A percentile compares a stretch with the other conserved stretches of the same genome.
Conservation (phyloP, 2,888 invertebrate genomes). For the Caenorhabditis imperialis region DNA sequence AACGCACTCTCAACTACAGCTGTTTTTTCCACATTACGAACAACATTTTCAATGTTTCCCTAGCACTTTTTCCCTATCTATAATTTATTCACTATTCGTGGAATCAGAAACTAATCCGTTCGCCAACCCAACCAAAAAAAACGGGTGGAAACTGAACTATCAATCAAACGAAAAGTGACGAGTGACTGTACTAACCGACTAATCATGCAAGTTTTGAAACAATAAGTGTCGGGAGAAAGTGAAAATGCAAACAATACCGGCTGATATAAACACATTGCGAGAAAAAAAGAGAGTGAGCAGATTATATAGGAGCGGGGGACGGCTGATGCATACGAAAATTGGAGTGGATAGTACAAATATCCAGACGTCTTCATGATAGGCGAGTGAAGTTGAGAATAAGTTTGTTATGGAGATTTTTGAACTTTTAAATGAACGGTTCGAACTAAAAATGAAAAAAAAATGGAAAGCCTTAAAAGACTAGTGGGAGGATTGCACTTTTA, state of each 20-base stretch:
- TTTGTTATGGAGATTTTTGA: too few relatives aligned
- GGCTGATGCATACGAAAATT: slow-evolving; percentile 5
- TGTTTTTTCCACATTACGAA: too few relatives aligned
- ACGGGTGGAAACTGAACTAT: neutral
- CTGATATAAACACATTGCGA: slow-evolving; percentile 10
- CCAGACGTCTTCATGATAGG: slow-evolving; percentile 7
- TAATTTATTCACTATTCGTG: slow-evolving; percentile 34
- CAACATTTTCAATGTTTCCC: slow-evolving; percentile 2
- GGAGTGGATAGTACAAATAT: slow-evolving; percentile 1
- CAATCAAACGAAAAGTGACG: slow-evolving; percentile 5
- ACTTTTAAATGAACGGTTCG: too few relatives aligned
- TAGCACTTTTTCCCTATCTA: slow-evolving; percentile 4
- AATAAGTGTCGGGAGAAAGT: slow-evolving; percentile 20
- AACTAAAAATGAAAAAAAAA: too few relatives aligned
- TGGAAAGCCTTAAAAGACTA: neutral
- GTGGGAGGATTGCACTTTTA: neutral
- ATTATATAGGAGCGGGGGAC: too few relatives aligned
- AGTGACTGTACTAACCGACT: slow-evolving; percentile 31
- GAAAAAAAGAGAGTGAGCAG: slow-evolving; percentile 7
- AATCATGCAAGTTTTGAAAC: slow-evolving; percentile 36
- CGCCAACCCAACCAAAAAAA: too few relatives aligned
- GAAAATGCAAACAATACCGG: slow-evolving; percentile 33
- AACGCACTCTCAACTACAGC: too few relatives aligned
- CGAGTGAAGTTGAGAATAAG: too few relatives aligned
- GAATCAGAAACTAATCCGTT: slow-evolving; percentile 44